Base-by-base conservation (phyloP, 2,113 vertebrate genomes). In the Eptatretus burgeri region DNA sequence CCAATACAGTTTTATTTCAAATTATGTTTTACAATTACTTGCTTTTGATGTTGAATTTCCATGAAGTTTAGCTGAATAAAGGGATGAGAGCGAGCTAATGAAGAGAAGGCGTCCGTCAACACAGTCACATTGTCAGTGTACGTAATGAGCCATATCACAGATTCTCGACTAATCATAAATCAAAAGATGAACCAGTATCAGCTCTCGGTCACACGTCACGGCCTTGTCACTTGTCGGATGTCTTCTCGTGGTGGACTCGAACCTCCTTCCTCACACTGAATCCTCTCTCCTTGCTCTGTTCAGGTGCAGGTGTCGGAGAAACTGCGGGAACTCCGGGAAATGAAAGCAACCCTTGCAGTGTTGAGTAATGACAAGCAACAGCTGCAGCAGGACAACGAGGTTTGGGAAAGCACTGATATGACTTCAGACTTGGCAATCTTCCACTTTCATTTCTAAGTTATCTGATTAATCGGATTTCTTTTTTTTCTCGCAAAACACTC, bases 371-470 rank as follows among this genome's bases (percentile, higher is more conserved):
- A 60, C n/a, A 60, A 13, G 56, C 56, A 60, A 20, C n/a, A n/a
- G 56, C 56, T 60, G 56, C n/a, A 60, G 56, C n/a, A 17, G 56
- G 56, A 60, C 56, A 60, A 20, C n/a, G n/a, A 60, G 56, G 56
- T 60, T 14, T 20, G 27, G 27, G 27, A 41, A 41, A 41, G 27
- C 27, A 7, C 27, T 7, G 27, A 41, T 41, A 41, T 41, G 27
- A 41, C 27, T 41, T 41, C 27, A 41, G 27, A 41, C 27, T 41
- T 41, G 27, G 27, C 27, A 41, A 7, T 41, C 27, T 41, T 41
- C 27, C 27, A 41, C 27, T 41, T 41, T 3, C 27, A 41, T 41
- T 41, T 41, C 7, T 41, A 41, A 41, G 27, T 41, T 41, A 41
- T n/a, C 27, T 3, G 27, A 41, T 41, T 3, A 41, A 41, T 41